Base-by-base conservation (phyloP, 2,888 invertebrate species). In the Nomada goodeniana region DNA sequence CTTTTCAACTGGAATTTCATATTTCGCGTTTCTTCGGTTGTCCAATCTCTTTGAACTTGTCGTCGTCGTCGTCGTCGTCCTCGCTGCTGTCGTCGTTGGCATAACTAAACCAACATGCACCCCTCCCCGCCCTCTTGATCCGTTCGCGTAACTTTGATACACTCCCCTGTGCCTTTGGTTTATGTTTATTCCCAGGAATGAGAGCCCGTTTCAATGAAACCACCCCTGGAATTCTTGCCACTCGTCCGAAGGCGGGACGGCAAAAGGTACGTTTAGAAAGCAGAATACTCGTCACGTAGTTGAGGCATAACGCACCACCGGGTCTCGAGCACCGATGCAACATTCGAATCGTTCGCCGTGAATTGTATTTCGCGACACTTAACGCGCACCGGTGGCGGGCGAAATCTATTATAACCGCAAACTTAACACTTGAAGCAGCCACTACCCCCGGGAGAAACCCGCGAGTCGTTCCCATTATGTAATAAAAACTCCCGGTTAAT, bases 401-500 rank as follows among this genome's bases (percentile, higher is more conserved):
- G 80, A 81, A 79, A 85, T 77, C 83, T 79, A 80, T 80, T 85
- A 74, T 74, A 80, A 85, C 85, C 86, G 86, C 86, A 87, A 85
- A 81, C 85, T 86, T 74, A 77, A 80, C 87, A 75, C 83, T 82
- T 72, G 68, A 80, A 77, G 80, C 77, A 83, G 82, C 73, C 60
- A 61, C 72, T 68, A 63, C 72, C 72, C 81, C 68, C 15, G 20
- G 69, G 67, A 69, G 61, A 76, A 63, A 69, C 82, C 61, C 63
- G 57, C 47, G 68, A 72, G 79, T 52, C 50, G 36, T 65, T 75
- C 63, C 80, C 82, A 60, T 76, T 79, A 75, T 77, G 79, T 50
- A 88, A 85, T 85, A 80, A 82, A 86, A 89, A 85, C 88, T 84
- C 82, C 18, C 77, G 74, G 86, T 88, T 92, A 92, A 92, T 92